Evolutionary conservation across 1,140 invertebrate species (phyloP), one percentile per base, ranked within the genome.

Genomic region (Spodoptera litura): DNA sequence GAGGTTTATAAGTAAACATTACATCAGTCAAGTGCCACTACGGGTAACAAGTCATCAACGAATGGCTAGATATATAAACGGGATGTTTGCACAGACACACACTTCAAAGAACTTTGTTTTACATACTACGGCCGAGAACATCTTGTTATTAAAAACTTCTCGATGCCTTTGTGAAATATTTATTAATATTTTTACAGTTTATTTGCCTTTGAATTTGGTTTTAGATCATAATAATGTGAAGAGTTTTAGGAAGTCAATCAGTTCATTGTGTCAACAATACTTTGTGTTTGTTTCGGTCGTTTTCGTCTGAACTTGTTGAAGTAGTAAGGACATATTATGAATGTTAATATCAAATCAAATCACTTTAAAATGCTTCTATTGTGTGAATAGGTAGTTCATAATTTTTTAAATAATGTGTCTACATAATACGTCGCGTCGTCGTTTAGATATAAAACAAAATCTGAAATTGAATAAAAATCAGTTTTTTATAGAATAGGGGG

Each of bases 31-130:
- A 61, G 38, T 61, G 56, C 72, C 58, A 61, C 56, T 61, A 38
- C 53, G 2, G 10, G 58, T 11, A 44, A 74, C 56, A 49, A 73
- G 38, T 61, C 44, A 74, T 74, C 56, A 61, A 51, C 35, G 20
- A 2, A 12, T 27, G 10, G 3, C 20, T 27, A 20, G 53, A 35
- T 61, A 52, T 72, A 56, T 61, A 74, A 51, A 61, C 72, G 35
- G 38, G 38, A 66, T 49, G 62, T 66, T 49, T 38, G 4, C n/a
- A 49, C 53, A 13, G 68, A 55, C 71, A 74, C 35, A 25, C 38
- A 61, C 72, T 51, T 61, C 72, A 74, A 74, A 74, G 72, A 74
- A 12, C 51, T 35, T 44, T 74, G 72, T 74, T 74, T 31, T 74
- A 51, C 58, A 61, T 74, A 74, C 38, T 61, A n/a, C 15, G 20